Evolutionary conservation across 1,140 invertebrate species (phyloP).

Genomic region (Drosophila yakuba): DNA sequence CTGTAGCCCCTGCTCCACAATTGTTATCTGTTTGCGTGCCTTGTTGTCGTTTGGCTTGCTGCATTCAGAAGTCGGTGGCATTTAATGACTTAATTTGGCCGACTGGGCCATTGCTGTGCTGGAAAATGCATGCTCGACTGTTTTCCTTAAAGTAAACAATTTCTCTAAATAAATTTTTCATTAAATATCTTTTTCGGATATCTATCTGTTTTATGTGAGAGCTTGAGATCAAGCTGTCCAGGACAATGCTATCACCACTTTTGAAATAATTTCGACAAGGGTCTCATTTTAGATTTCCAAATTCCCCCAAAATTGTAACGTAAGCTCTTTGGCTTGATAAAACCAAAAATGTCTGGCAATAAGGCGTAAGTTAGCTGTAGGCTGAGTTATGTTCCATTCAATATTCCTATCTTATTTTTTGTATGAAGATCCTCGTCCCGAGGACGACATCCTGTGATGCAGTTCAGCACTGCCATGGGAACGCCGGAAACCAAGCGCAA

Average conservation of each 20-base stretch:
- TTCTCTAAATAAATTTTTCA: too few species aligned
- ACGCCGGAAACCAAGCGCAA: constrained; percentile 49
- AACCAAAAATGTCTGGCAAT: constrained; percentile 7
- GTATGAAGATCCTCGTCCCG: constrained; percentile 13
- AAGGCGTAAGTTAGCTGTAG: constrained; percentile 24
- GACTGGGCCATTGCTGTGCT: neutral
- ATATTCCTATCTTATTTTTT: neutral
- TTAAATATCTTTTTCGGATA: neutral
- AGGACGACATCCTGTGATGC: neutral
- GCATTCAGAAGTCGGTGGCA: constrained; percentile 57
- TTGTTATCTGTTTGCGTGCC: constrained; percentile 71
- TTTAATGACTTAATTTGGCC: constrained; percentile 68
- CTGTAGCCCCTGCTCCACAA: neutral
- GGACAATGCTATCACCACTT: neutral
- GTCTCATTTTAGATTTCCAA: constrained; percentile 5
- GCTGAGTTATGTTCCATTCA: neutral
- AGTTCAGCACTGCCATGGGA: constrained; percentile 54
- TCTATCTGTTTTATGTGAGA: too few species aligned
- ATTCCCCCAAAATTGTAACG: constrained; percentile 27
- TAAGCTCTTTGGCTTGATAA: constrained; percentile 9
- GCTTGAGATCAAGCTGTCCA: neutral
- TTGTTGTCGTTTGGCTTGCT: constrained; percentile 57
- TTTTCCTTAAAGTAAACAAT: too few species aligned
- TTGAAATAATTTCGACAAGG: neutral
- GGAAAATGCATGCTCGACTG: neutral